phyloP scores from a whole-genome alignment of 1,140 invertebrate species.

The Acromyrmex echinatior region DNA sequence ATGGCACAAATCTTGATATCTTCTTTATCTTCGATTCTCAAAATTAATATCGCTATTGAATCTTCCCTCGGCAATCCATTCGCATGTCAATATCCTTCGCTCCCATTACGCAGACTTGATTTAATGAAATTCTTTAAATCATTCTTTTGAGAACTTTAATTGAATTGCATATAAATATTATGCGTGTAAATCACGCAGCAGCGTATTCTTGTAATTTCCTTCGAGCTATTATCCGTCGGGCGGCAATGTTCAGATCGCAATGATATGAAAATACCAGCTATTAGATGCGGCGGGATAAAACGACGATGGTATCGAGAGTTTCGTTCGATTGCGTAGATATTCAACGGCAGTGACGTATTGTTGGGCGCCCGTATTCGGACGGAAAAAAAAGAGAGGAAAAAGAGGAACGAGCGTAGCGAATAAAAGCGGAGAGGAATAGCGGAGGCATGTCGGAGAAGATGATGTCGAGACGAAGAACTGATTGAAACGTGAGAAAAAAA shows the following conservation, averaged over 20 bases:
- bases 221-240: conserved; percentile 23
- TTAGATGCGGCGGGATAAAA: conserved; percentile 6
- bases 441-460: conserved; percentile 74
- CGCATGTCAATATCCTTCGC: neutral
- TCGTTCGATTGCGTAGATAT: conserved; percentile 60
- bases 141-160: neutral
- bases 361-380: conserved; percentile 27
- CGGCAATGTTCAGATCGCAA: neutral
- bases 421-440: conserved; percentile 12
- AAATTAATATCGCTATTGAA: conserved; percentile 18
- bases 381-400: neutral
- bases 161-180: conserved; percentile 27
- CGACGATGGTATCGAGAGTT: conserved; percentile 46
- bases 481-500: conserved; percentile 77
- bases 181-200: neutral
- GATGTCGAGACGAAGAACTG: conserved; percentile 81
- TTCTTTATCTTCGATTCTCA: neutral
- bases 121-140: conserved; percentile 38
- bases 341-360: conserved; percentile 56
- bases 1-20: neutral
- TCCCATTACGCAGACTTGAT: neutral
- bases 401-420: conserved; percentile 11
- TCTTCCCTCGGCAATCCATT: neutral
- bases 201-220: conserved; percentile 39
- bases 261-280: conserved; percentile 39